Conservation (phyloP, 2,797 vertebrate genomes). For the Ispidina lecontei region DNA sequence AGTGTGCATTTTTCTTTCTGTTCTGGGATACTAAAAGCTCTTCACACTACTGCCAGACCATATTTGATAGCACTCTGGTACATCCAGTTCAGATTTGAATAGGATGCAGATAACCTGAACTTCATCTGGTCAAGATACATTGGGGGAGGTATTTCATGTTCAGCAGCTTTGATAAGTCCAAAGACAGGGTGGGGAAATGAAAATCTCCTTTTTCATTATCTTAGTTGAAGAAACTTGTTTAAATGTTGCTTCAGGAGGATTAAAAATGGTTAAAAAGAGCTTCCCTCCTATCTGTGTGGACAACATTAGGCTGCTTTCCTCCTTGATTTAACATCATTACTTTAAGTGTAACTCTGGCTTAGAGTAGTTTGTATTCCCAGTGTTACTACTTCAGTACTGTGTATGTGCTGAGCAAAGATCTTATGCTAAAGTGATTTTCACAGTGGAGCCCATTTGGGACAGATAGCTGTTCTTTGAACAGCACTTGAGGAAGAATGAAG, state of each 20-base stretch:
- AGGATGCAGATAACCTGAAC: not conserved
- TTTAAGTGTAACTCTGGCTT: not conserved
- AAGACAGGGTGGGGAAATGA: not conserved
- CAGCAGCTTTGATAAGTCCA: not conserved
- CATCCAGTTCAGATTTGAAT: not conserved
- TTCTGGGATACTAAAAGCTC: not conserved
- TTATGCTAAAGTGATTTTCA: not conserved
- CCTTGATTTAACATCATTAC: not conserved
- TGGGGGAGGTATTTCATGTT: not conserved
- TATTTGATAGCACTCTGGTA: not conserved
- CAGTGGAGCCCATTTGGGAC: accelerated
- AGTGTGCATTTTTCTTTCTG: not conserved
- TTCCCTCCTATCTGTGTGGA: not conserved
- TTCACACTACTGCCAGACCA: not conserved
- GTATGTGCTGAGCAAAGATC: not conserved
- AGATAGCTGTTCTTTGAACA: not conserved
- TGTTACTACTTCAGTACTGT: accelerated
- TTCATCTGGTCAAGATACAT: not conserved
- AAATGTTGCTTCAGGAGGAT: not conserved
- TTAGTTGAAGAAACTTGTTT: not conserved
- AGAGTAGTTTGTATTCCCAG: not conserved
- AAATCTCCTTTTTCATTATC: not conserved
- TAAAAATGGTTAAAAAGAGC: not conserved
- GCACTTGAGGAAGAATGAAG: not conserved
- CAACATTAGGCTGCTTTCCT: not conserved